Base-by-base conservation (phyloP, 2,797 vertebrate species). In the Myotis vivesi region DNA sequence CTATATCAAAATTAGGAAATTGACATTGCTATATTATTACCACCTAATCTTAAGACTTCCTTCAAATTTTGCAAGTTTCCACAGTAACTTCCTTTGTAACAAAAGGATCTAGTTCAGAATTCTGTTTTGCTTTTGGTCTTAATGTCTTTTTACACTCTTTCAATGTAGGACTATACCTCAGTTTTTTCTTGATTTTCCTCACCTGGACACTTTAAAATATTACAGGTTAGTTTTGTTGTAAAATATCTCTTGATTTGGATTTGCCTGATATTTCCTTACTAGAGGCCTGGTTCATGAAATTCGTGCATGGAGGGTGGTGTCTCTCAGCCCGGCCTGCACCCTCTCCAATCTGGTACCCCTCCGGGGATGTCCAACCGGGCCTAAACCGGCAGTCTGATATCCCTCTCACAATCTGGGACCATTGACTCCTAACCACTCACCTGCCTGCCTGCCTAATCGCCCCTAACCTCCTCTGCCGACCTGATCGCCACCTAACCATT, bases 1-100 rank as follows among this genome's bases (percentile, higher is more conserved):
- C 16, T 87, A 46, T 41, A 62, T 90, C 30, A 59, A 83, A 94
- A 66, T 94, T 62, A 89, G 62, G 81, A 93, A 92, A 72, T 92
- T 83, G 94, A 75, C 30, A 69, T 94, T 55, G 28, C 3, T 73
- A 0, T 95, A 17, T 64, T 87, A 57, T 41, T 75, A 55, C 55
- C 33, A 10, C 66, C 22, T 87, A 69, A 73, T 12, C n/a, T 23
- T 88, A 22, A 77, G 57, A 62, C 15, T 4, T 81, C 17, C 30
- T 82, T 87, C 33, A 92, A 2, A 30, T 87, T 87, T 93, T 94
- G 55, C 44, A 22, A 66, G 1, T 79, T 92, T 96, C 46, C 57
- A 33, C 23, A 75, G 71, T 93, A 80, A 79, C 93, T 92, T 90
- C 2, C 49, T 92, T 81, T 77, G 20, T 94, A 92, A 92, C 46